Percentiles rank a stretch among this genome's conserved stretches.
These are phyloP conservation scores for Vanessa atalanta DNA, from an alignment of 1,140 invertebrate genomes.

Conservation along the genomic window DNA sequence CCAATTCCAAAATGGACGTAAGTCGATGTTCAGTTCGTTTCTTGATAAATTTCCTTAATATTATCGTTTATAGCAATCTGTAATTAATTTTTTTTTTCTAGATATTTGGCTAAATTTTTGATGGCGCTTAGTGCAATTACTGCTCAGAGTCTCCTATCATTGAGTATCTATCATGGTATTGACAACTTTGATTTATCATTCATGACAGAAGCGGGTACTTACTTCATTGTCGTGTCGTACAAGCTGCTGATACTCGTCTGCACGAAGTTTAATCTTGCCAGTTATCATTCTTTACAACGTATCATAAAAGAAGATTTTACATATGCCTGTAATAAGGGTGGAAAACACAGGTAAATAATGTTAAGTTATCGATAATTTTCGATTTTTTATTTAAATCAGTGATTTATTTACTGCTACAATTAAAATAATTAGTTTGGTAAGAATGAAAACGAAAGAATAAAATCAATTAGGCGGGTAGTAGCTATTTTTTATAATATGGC, in stretches of 20 bases:
- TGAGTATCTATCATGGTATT: slow-evolving; percentile 45
- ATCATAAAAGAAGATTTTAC: slow-evolving; percentile 55
- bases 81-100: neutral
- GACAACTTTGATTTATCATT: slow-evolving; percentile 42
- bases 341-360: slow-evolving; percentile 50
- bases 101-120: neutral
- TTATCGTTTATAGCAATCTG: too few species aligned
- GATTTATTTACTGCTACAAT: too few species aligned
- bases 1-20: slow-evolving; percentile 43
- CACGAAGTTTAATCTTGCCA: slow-evolving; percentile 43
- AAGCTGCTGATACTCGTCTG: slow-evolving; percentile 49
- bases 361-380: neutral
- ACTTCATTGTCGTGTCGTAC: slow-evolving; percentile 51
- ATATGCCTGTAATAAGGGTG: slow-evolving; percentile 46
- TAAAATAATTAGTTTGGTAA: too few species aligned
- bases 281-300: slow-evolving; percentile 48
- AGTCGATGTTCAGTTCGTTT: slow-evolving; percentile 29
- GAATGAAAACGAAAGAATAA: too few species aligned
- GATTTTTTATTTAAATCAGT: too few species aligned
- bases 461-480: too few species aligned
- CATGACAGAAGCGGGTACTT: slow-evolving; percentile 56
- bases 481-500: too few species aligned
- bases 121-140: slow-evolving; percentile 36
- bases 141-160: slow-evolving; percentile 28
- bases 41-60: slow-evolving; percentile 18